Base-by-base conservation (phyloP, 2,113 vertebrate genomes). In the Pipa parva region DNA sequence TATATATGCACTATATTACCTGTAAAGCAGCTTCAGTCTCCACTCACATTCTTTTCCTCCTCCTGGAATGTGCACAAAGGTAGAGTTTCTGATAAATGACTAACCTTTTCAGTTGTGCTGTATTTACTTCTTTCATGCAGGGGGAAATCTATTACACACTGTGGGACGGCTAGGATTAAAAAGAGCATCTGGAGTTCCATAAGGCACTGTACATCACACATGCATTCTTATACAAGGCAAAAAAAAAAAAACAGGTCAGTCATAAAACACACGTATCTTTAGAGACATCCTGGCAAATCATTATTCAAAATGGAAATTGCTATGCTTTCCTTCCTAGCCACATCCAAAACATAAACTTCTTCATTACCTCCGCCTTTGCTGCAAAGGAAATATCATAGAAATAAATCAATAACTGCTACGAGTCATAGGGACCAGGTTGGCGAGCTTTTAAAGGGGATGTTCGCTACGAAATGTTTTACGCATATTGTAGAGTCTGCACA, bases 181-280 rank as follows among this genome's bases (percentile, higher is more conserved):
- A 51, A 42, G 22, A 57, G 61, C 66, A 70, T 70, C 66, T 70
- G 66, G 66, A 42, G 57, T 4, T 70, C 48, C 66, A 61, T 29
- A 61, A 52, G 46, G 58, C 56, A 33, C 20, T 24, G 24, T 45
- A 28, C 57, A 60, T 61, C 66, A 60, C 57, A 68, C 51, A 17
- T n/a, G 24, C 56, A 37, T 33, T 68, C 51, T 51, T 68, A 27
- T 52, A 68, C n/a, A 42, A 70, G 25, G 3, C 27, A 1, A 31
- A 26, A 17, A 67, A 70, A 63, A 11, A 58, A 60, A 67, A 58
- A 25, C 58, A 61, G 58, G 66, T 70, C 66, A 61, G 36, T 25
- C 48, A 61, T 52, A 70, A 56, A 61, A 54, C 58, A 45, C 57
- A 51, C 37, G 29, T 25, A 54, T 61, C 66, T 54, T 60, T 49